Evolutionary conservation across 1,140 invertebrate genomes (phyloP).

Genomic region (Odontomachus brunneus): DNA sequence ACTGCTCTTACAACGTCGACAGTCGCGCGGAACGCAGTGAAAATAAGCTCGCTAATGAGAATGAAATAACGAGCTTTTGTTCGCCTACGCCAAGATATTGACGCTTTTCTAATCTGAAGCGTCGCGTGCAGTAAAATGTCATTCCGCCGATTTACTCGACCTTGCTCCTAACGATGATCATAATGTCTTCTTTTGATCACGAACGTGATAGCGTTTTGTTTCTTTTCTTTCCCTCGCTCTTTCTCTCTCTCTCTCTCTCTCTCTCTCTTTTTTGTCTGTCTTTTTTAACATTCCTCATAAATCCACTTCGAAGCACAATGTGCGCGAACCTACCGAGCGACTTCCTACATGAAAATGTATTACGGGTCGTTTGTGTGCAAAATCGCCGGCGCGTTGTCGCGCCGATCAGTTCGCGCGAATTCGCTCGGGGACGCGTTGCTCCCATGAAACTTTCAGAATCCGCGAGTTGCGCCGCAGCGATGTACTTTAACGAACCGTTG

Average conservation of each 20-base stretch:
- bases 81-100: conserved; percentile 18
- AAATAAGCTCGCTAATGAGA: conserved; percentile 13
- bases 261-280: not conserved
- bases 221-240: too few relatives aligned
- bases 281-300: not conserved
- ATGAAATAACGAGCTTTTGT: conserved; percentile 20
- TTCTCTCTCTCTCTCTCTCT: not conserved
- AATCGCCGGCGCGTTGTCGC: conserved; percentile 27
- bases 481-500: conserved; percentile 53
- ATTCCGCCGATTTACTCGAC: not conserved
- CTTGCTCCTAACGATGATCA: too few relatives aligned
- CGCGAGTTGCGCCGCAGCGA: conserved; percentile 29
- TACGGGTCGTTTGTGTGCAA: conserved; percentile 43
- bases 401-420: conserved; percentile 29
- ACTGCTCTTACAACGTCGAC: not conserved
- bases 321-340: not conserved
- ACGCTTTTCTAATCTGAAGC: not conserved
- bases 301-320: not conserved
- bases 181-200: too few relatives aligned
- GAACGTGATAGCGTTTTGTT: too few relatives aligned
- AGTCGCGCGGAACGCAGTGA: not conserved
- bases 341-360: conserved; percentile 41
- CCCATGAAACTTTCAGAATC: conserved; percentile 9
- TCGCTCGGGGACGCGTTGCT: conserved; percentile 28
- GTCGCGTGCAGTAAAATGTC: not conserved